Evolutionary conservation across 2,888 invertebrate genomes (phyloP).

Genomic region (Melanostoma scalare): DNA sequence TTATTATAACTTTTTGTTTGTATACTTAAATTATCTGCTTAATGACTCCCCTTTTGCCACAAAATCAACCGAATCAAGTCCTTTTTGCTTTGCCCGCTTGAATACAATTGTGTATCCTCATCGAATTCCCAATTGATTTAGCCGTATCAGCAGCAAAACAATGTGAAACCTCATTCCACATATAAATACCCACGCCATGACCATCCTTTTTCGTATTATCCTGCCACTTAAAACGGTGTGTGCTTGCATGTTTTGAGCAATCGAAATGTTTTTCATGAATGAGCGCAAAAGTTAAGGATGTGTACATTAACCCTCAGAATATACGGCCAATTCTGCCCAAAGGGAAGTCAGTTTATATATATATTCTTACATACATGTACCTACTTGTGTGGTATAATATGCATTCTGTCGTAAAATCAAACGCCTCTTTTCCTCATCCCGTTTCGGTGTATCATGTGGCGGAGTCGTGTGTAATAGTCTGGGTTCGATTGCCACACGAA

Average conservation of each 20-base stretch:
- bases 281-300: constrained; percentile 57
- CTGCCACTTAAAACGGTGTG: constrained; percentile 25
- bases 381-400: neutral
- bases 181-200: neutral
- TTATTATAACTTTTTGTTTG: constrained; percentile 23
- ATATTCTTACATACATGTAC: neutral
- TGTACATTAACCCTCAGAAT: constrained; percentile 52
- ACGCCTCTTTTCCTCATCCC: constrained; percentile 30
- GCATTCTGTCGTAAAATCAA: constrained; percentile 41
- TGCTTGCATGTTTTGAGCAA: constrained; percentile 58
- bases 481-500: constrained; percentile 59
- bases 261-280: constrained; percentile 56
- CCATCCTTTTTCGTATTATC: constrained; percentile 4
- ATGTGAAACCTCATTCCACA: constrained; percentile 10
- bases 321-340: constrained; percentile 36
- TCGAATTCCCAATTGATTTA: constrained; percentile 59
- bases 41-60: constrained; percentile 63
- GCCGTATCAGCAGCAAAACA: constrained; percentile 45
- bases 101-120: constrained; percentile 9
- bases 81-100: constrained; percentile 3
- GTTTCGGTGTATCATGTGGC: constrained; percentile 51
- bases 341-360: constrained; percentile 3
- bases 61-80: constrained; percentile 58
- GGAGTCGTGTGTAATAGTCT: constrained; percentile 49
- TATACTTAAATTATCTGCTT: constrained; percentile 55